Conservation (phyloP, 1,140 invertebrate genomes). For the Drosophila prosaltans region DNA sequence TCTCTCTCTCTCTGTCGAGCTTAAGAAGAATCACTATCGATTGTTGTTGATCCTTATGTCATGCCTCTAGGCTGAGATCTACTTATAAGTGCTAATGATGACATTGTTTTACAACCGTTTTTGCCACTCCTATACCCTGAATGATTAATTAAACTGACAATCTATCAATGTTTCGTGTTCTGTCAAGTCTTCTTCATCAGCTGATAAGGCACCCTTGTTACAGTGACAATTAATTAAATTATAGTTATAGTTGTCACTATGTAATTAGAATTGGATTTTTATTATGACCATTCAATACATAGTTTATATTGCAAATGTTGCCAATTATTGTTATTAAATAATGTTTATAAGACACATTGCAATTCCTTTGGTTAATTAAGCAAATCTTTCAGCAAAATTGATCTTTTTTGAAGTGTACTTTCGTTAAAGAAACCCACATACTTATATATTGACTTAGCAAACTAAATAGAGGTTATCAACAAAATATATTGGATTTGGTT, state of each 20-base stretch:
- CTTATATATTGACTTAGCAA: too few species aligned
- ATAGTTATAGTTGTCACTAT: slow-evolving; percentile 1
- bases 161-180: slow-evolving; percentile 60
- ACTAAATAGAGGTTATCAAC: too few species aligned
- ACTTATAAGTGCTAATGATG: slow-evolving; percentile 58
- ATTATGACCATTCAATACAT: background rate
- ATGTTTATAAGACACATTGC: background rate
- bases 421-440: too few species aligned
- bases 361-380: background rate
- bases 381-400: too few species aligned
- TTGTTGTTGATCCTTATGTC: slow-evolving; percentile 29
- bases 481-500: too few species aligned
- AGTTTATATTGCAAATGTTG: too few species aligned
- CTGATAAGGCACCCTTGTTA: background rate
- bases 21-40: slow-evolving; percentile 1
- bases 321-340: too few species aligned
- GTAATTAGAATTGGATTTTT: background rate
- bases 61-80: slow-evolving; percentile 34
- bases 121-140: slow-evolving; percentile 1
- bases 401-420: too few species aligned
- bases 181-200: background rate
- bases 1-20: background rate
- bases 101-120: slow-evolving; percentile 56
- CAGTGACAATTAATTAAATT: slow-evolving; percentile 12
- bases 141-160: slow-evolving; percentile 74